Evolutionary conservation across 2,113 vertebrate species (phyloP).

Genomic region (Furnarius figulus): DNA sequence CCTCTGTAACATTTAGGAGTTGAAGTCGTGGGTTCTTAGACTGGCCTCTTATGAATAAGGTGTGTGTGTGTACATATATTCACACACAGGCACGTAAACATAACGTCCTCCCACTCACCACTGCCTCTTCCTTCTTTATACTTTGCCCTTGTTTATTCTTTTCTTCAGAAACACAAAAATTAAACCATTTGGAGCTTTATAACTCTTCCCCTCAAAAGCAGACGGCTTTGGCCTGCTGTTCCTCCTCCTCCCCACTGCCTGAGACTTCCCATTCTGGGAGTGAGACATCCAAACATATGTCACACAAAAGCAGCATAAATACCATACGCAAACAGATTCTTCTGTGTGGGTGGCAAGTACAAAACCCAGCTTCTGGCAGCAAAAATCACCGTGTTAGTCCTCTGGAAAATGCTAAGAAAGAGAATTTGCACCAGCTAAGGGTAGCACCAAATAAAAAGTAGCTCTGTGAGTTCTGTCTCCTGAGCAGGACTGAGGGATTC

Average conservation of each 20-base stretch:
- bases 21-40: not conserved
- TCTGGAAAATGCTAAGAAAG: not conserved
- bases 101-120: not conserved
- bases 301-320: not conserved
- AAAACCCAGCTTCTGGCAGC: not conserved
- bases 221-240: slow-evolving; percentile 43
- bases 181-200: not conserved
- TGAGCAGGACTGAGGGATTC: not conserved
- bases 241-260: not conserved
- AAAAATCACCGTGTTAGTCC: not conserved
- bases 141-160: slow-evolving; percentile 34
- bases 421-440: not conserved
- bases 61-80: not conserved
- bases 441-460: not conserved
- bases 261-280: not conserved
- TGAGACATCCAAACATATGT: slow-evolving; percentile 25
- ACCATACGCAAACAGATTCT: not conserved
- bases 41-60: not conserved
- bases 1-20: not conserved
- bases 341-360: not conserved
- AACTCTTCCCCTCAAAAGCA: not conserved
- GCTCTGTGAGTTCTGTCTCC: not conserved
- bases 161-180: not conserved
- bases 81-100: not conserved
- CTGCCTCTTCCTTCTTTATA: not conserved